Percentiles rank a stretch among this genome's conserved stretches.
Evolutionary conservation across 2,888 invertebrate genomes (phyloP).

Genomic region (Caenorhabditis becei): DNA sequence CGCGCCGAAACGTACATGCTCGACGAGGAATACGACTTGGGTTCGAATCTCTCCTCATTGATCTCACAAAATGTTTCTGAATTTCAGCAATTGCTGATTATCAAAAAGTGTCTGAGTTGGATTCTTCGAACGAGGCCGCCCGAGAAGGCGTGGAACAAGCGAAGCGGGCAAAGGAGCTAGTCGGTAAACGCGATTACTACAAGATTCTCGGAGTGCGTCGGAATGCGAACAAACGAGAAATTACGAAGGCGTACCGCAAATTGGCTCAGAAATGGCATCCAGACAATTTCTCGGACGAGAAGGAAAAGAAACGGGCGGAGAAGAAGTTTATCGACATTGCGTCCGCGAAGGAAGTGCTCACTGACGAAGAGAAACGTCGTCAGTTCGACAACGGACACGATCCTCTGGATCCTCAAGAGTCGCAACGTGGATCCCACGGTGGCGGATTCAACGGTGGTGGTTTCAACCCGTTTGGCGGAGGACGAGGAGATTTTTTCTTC

Average conservation of each 20-base stretch:
- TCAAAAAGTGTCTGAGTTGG: conserved; percentile 90
- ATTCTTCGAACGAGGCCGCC: conserved; percentile 89
- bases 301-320: conserved; percentile 88
- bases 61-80: not conserved
- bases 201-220: conserved; percentile 93
- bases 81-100: conserved; percentile 89
- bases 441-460: conserved; percentile 35
- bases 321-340: conserved; percentile 99
- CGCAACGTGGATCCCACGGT: conserved; percentile 81
- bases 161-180: conserved; percentile 92
- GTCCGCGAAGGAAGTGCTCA: conserved; percentile 95
- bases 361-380: conserved; percentile 90
- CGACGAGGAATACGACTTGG: conserved; percentile 93
- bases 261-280: conserved; percentile 99
- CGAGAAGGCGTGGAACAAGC: conserved; percentile 92
- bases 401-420: conserved; percentile 93
- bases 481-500: conserved; percentile 36
- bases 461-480: conserved; percentile 47
- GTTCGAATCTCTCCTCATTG: conserved; percentile 77
- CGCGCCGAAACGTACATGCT: conserved; percentile 92
- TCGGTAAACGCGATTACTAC: conserved; percentile 96
- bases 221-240: conserved; percentile 93
- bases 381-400: conserved; percentile 96
- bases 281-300: conserved; percentile 91
- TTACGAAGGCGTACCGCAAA: conserved; percentile 95